phyloP scores from a whole-genome alignment of 2,888 invertebrate species.

The Tiphia femorata region DNA sequence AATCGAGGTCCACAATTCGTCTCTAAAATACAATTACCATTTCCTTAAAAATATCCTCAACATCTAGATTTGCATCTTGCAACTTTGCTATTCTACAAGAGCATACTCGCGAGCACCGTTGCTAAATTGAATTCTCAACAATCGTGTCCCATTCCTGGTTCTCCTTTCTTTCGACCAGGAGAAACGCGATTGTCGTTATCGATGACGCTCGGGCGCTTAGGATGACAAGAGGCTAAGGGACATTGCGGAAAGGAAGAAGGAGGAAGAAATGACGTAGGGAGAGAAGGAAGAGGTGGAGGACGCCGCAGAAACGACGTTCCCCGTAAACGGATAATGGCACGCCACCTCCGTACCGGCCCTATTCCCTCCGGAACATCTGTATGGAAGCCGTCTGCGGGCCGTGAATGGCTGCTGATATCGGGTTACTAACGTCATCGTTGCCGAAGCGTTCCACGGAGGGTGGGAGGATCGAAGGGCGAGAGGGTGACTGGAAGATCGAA shows the following conservation, averaged over 20 bases:
- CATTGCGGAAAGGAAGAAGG: neutral
- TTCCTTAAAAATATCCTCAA: too few species aligned
- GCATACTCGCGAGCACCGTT: too few species aligned
- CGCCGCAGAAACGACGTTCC: constrained; percentile 20
- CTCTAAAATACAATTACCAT: too few species aligned
- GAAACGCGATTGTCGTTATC: constrained; percentile 44
- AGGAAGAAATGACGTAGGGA: neutral
- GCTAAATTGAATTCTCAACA: too few species aligned
- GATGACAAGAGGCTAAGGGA: constrained; percentile 18
- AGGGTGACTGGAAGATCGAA: neutral
- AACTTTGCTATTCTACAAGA: too few species aligned
- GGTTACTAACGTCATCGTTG: constrained; percentile 64
- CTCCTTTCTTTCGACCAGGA: too few species aligned
- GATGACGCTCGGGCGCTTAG: constrained; percentile 9
- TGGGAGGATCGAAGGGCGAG: neutral
- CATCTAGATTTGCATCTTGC: too few species aligned
- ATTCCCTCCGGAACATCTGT: constrained; percentile 59
- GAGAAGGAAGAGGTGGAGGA: constrained; percentile 3
- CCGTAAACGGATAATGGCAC: constrained; percentile 50
- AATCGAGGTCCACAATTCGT: too few species aligned
- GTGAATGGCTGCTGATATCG: constrained; percentile 58
- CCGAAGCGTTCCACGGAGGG: constrained; percentile 42
- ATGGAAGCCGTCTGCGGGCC: constrained; percentile 60
- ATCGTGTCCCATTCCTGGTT: too few species aligned
- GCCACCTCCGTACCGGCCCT: constrained; percentile 44